Conservation (phyloP, 2,797 vertebrate genomes). For the Ceryle rudis region DNA sequence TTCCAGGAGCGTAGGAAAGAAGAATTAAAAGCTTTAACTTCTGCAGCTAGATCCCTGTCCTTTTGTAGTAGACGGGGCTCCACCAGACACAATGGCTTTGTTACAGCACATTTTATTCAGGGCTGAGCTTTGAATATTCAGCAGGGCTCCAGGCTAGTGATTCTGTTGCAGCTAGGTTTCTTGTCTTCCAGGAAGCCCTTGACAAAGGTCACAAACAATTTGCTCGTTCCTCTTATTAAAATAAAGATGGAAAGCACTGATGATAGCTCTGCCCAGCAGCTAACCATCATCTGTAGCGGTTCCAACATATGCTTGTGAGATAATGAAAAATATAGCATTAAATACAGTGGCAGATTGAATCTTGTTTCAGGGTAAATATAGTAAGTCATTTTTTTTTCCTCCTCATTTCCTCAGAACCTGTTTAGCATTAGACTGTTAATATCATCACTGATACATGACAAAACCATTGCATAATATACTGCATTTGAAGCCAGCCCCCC, state of each 20-base stretch:
- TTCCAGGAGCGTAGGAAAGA: neutral
- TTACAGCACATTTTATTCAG: conserved; percentile 80
- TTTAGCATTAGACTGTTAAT: conserved; percentile 88
- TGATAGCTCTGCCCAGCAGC: conserved; percentile 90
- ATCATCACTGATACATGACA: conserved; percentile 84
- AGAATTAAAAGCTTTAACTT: conserved; percentile 18
- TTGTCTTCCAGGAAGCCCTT: conserved; percentile 88
- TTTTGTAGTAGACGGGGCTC: conserved; percentile 63
- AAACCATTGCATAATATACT: conserved; percentile 91
- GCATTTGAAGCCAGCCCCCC: conserved; percentile 76
- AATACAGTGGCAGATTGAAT: conserved; percentile 93
- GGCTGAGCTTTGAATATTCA: conserved; percentile 86
- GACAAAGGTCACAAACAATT: conserved; percentile 95
- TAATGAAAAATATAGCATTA: conserved; percentile 94
- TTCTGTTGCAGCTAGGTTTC: conserved; percentile 79
- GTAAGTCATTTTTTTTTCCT: conserved; percentile 85
- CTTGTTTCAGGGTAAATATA: conserved; percentile 92
- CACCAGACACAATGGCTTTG: conserved; percentile 82
- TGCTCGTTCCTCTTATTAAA: conserved; percentile 87
- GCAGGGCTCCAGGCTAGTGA: conserved; percentile 82
- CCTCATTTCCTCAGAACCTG: conserved; percentile 87
- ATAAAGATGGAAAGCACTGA: conserved; percentile 85
- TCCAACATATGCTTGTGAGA: conserved; percentile 94
- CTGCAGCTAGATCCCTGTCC: neutral
- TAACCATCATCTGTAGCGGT: conserved; percentile 90